Evolutionary conservation across 2,888 invertebrate genomes (phyloP).

Genomic region (Perizoma flavofasciatum): DNA sequence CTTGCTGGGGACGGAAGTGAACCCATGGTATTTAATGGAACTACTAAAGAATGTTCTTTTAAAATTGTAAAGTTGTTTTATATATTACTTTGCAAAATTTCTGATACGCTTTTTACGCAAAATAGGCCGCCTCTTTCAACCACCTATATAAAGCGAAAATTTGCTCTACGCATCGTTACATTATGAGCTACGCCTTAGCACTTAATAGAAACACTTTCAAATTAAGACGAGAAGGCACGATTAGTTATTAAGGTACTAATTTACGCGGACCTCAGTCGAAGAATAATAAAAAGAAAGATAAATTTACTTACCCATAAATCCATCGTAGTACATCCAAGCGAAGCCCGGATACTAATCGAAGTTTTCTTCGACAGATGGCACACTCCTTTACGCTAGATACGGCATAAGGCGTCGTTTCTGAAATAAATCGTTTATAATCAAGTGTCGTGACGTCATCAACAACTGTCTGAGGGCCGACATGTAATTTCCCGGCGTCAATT

Average conservation of each 20-base stretch:
- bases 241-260: no score
- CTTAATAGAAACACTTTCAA: neutral
- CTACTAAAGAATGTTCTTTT: constrained; percentile 11
- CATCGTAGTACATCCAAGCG: constrained; percentile 7
- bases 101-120: no score
- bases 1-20: constrained; percentile 53
- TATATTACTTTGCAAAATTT: neutral
- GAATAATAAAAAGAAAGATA: constrained; percentile 9
- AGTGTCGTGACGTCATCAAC: constrained; percentile 80
- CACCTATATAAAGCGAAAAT: neutral
- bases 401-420: constrained; percentile 55
- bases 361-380: constrained; percentile 33
- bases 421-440: constrained; percentile 83
- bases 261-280: no score
- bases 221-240: neutral
- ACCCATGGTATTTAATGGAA: constrained; percentile 20
- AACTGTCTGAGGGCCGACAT: constrained; percentile 80
- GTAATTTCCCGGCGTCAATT: constrained; percentile 83
- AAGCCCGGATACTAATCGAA: constrained; percentile 26
- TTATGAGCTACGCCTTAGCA: constrained; percentile 10
- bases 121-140: no score
- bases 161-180: constrained; percentile 2
- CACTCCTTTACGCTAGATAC: constrained; percentile 30
- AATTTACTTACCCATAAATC: constrained; percentile 7
- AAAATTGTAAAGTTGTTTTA: constrained; percentile 15